Base-by-base conservation (phyloP, 2,888 invertebrate genomes). In the Stomorhina lunata region DNA sequence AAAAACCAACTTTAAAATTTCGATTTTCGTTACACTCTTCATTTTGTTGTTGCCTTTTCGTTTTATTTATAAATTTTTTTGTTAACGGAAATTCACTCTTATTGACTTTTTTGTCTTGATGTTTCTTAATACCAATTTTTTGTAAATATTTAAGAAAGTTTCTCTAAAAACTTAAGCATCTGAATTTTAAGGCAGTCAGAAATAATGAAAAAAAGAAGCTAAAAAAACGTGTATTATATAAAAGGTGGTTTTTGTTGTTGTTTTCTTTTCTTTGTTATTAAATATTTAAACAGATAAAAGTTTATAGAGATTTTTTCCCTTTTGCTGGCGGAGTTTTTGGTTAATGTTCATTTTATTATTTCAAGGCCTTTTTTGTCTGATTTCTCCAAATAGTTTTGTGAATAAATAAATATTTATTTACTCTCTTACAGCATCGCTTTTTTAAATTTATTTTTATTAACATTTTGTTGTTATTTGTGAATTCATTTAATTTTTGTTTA, bases 11-110 rank as follows among this genome's bases (percentile, higher is more conserved):
- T 69, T 73, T 78, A 73, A 17, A 10, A 50, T 65, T 81, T 71
- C 34, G 57, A 32, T 59, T 69, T 81, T 73, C 27, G 9, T 55
- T 79, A 25, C 37, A 50, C 20, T 55, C 27, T 12, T 10, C 22
- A 63, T 61, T 43, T 61, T 32, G 53, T 71, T 63, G 27, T 75
- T 61, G 10, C 29, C 57, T 29, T 68, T 9, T 40, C 53, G 25
- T 5, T 71, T 22, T 69, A 20, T 32, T 15, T 61, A 40, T 63
- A 55, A 48, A 34, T 53, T 76, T 37, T 78, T 61, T 48, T 29
- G 37, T 63, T 76, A 78, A 82, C 75, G 80, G 79, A 82, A 82
- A 82, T 82, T 82, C 79, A 79, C 75, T 82, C 69, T 66, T 79
- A 79, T 75, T 79, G 69, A 75, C 43, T 75, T 34, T 57, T 75